Percentiles rank a stretch among this genome's conserved stretches.
Evolutionary conservation across 2,113 vertebrate species (phyloP).

Genomic region (Pluvialis apricaria): DNA sequence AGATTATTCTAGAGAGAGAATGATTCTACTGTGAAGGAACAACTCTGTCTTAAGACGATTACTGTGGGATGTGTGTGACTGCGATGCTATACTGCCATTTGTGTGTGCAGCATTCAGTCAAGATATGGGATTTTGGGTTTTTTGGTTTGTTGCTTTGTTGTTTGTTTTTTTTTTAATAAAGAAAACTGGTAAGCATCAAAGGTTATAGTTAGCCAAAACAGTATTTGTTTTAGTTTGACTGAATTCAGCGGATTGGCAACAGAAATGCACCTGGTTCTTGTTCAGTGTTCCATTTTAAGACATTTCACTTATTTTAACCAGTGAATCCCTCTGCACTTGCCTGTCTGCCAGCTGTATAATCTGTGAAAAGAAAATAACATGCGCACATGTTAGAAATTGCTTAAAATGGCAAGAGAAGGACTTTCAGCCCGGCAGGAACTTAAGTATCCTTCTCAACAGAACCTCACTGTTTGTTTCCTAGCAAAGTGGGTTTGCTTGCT

Average conservation of each 20-base stretch:
- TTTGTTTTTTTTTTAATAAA: neutral
- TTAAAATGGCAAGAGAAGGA: neutral
- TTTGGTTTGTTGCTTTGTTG: neutral
- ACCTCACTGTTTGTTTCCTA: neutral
- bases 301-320: neutral
- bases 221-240: neutral
- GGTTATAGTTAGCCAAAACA: neutral
- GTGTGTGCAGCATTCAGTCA: neutral
- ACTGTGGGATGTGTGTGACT: neutral
- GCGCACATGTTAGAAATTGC: neutral
- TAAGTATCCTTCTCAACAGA: neutral
- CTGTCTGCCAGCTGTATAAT: neutral
- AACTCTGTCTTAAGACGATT: neutral
- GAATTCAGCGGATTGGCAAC: neutral
- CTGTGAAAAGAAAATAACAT: neutral
- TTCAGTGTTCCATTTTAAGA: neutral
- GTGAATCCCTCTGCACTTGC: neutral
- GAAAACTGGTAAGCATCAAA: neutral
- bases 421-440: neutral
- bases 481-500: neutral
- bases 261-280: neutral
- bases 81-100: neutral
- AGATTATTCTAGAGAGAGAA: neutral
- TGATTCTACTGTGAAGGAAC: neutral
- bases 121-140: accelerated